Evolutionary conservation across 2,113 vertebrate genomes (phyloP).

Genomic region (Takifugu flavidus): DNA sequence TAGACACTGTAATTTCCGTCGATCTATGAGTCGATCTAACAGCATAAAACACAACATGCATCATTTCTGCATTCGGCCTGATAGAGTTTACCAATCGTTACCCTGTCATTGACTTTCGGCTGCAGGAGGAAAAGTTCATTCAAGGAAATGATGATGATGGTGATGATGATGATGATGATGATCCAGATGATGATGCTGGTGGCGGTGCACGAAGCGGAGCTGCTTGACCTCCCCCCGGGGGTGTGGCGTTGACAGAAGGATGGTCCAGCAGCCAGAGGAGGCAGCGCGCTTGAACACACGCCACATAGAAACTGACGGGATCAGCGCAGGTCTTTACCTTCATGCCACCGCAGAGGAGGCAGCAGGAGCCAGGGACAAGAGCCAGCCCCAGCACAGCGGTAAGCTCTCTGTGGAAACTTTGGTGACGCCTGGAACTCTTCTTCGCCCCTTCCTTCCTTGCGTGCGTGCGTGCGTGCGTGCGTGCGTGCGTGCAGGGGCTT

Average conservation of each 20-base stretch:
- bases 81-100: neutral
- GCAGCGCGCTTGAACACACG: conserved; percentile 38
- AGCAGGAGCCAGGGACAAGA: neutral
- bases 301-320: conserved; percentile 26
- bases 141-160: conserved; percentile 1
- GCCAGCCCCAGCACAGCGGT: neutral
- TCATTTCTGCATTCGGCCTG: neutral
- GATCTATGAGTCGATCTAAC: no score
- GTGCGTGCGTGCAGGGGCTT: neutral
- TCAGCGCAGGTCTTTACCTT: conserved; percentile 31
- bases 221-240: conserved; percentile 66
- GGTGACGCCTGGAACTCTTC: no score
- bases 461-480: neutral
- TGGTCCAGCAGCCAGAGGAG: conserved; percentile 59
- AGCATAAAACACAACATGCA: no score
- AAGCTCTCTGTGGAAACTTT: neutral
- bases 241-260: conserved; percentile 68
- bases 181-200: neutral
- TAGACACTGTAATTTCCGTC: no score
- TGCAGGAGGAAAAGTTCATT: neutral
- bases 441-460: neutral
- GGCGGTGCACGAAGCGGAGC: conserved; percentile 5
- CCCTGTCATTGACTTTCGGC: neutral
- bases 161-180: neutral
- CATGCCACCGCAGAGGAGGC: conserved; percentile 26